Base-by-base conservation (phyloP, 2,797 vertebrate genomes). In the Scleropages formosus region DNA sequence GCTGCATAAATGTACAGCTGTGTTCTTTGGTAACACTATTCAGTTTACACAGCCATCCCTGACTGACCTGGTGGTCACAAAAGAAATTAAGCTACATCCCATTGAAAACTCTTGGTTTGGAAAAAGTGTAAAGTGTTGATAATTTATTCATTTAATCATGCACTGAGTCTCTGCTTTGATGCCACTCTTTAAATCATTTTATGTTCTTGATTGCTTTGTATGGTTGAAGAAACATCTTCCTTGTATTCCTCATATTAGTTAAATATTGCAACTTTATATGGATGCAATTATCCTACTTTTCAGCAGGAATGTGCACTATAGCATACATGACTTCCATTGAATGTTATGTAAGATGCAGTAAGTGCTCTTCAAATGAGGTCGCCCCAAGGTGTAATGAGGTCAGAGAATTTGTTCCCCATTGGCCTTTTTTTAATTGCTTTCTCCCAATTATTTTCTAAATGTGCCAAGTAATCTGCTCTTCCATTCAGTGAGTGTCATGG, bases 361-460 rank as follows among this genome's bases (percentile, higher is more conserved):
- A 1, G 65, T 59, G 18, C 24, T 60, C 20, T 66, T 59, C 11
- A n/a, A 60, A 60, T 22, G 20, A 22, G 66, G 74, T 60, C 74
- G 47, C 0, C 53, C 22, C 53, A 44, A 24, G 65, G 51, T 18
- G 13, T 68, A 73, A 62, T 46, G 71, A 62, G 71, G 58, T 46
- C 58, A 62, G 27, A 47, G 58, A 3, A 1, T 15, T 10, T 51
- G n/a, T n/a, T 49, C 60, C 74, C 26, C 65, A 18, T 4, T 53
- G 27, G 6, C n/a, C 15, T 51, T 59, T 44, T 76, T 4, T 18
- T 70, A 39, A 76, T 70, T 24, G 58, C 75, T 20, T 70, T 15
- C 39, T 61, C 44, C 18, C 27, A 44, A 44, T 68, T 75, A 68
- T 59, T 75, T 67, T 22, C 63, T 58, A 8, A 68, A 60, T 24